A percentile compares a stretch with the other conserved stretches of the same genome.
Evolutionary conservation across 2,113 vertebrate genomes (phyloP).

Genomic region (Nipponia nippon): DNA sequence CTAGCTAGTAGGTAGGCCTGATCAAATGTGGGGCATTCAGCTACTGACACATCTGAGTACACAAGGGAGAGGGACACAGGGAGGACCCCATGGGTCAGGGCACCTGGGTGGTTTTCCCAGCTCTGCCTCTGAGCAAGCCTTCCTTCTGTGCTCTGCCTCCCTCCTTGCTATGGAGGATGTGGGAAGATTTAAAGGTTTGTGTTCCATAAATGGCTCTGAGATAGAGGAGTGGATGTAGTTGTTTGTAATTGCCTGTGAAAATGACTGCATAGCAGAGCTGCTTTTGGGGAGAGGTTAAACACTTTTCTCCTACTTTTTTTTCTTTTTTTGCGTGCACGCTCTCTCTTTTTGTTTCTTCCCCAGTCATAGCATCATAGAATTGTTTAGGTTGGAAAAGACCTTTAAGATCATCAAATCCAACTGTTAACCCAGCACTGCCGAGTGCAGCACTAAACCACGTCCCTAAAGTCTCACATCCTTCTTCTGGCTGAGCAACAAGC

Average conservation of each 20-base stretch:
- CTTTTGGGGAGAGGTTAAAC: background rate
- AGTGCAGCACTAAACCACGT: too few relatives aligned
- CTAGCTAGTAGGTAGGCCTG: too few relatives aligned
- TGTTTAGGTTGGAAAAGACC: too few relatives aligned
- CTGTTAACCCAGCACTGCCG: too few relatives aligned
- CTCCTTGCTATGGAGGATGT: background rate
- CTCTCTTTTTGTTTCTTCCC: background rate
- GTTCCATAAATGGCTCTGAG: background rate
- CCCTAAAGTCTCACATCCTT: background rate
- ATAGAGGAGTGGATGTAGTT: background rate
- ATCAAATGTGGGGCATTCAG: background rate
- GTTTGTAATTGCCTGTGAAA: background rate
- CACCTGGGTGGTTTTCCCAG: background rate
- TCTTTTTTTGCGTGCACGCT: too few relatives aligned
- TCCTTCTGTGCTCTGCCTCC: background rate
- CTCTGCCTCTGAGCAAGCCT: background rate
- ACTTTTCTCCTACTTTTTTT: background rate
- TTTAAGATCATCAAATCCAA: too few relatives aligned
- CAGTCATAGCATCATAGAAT: too few relatives aligned
- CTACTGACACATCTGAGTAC: background rate
- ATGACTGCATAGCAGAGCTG: background rate
- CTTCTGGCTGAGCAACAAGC: background rate
- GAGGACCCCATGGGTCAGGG: background rate
- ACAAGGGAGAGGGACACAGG: background rate
- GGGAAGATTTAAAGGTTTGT: background rate